Evolutionary conservation across 2,113 vertebrate species (phyloP), one percentile per base, ranked within the genome.

Genomic region (Coryphaenoides rupestris): DNA sequence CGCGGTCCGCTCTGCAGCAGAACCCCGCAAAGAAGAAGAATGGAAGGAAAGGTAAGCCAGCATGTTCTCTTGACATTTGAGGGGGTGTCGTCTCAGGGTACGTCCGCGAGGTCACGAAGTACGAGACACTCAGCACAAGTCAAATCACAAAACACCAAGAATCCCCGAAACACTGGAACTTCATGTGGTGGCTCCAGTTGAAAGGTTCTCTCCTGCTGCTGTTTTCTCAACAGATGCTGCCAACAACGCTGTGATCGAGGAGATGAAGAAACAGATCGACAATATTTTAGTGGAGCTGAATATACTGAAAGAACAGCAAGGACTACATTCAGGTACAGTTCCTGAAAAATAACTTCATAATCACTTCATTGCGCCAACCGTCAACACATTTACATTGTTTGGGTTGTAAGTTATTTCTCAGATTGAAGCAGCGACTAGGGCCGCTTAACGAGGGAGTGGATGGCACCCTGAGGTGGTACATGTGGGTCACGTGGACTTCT

Each of bases 291-390:
- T 90, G 68, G 97, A 99, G 73, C 86, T 99, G 68, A 90, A 89
- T 21, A 57, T 95, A 21, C 57, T 99, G 74, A 99, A 98, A 80
- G 94, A 98, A 79, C 92, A 93, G 47, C 95, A 98, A 77, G 94
- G 95, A 1, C 87, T 99, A 58, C 95, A 98, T 72, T 93, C 94
- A 66, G 92, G 96, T 99, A 90, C 13, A 40, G 33, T 40, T 10
- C 33, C 33, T 40, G 33, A 40, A 40, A 40, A 10, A 40, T 26
- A 26, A 26, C 7, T n/a, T n/a, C n/a, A n/a, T n/a, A n/a, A 40
- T 40, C 33, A 1, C 33, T 40, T 40, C n/a, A n/a, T n/a, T n/a
- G n/a, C n/a, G 33, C 33, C 33, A 40, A 40, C 33, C 9, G 13
- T 40, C 33, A 7, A 40, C 33, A 10, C 33, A 7, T 40, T 12